These are phyloP conservation scores for Chrysodeixis includens DNA, from an alignment of 2,888 invertebrate genomes.

Conservation along the genomic window DNA sequence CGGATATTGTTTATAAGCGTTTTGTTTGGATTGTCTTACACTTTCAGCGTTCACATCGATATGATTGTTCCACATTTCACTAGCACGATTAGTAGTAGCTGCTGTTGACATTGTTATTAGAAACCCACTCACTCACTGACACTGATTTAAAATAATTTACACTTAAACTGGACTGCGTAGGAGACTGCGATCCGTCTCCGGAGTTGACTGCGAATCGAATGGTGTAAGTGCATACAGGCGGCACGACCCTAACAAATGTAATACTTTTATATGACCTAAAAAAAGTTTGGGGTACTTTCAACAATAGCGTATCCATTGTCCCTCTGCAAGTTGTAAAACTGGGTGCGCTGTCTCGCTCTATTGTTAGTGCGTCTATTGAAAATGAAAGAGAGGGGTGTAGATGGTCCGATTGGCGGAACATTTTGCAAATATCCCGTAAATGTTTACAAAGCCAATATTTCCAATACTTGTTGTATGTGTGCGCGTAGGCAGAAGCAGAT, in stretches of 20 bases:
- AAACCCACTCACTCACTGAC: conserved; percentile 61
- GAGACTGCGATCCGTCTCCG: conserved; percentile 76
- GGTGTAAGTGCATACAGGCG: conserved; percentile 82
- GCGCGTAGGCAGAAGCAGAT: conserved; percentile 65
- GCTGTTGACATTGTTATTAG: conserved; percentile 74
- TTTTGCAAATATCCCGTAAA: conserved; percentile 86
- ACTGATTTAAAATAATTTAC: conserved; percentile 64
- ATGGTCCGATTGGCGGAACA: conserved; percentile 74
- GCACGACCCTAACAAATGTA: conserved; percentile 87
- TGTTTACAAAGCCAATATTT: conserved; percentile 88
- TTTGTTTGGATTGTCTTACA: conserved; percentile 71
- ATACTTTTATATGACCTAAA: conserved; percentile 89
- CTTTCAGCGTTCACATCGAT: conserved; percentile 74
- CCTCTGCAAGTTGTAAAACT: conserved; percentile 85
- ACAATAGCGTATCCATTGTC: conserved; percentile 88
- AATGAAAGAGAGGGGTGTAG: conserved; percentile 72
- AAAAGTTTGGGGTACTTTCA: conserved; percentile 88
- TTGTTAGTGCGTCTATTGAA: conserved; percentile 53
- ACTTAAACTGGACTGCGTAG: conserved; percentile 79
- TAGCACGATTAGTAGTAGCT: conserved; percentile 78
- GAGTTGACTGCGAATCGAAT: conserved; percentile 86
- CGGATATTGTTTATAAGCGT: conserved; percentile 73
- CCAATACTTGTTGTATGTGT: conserved; percentile 79
- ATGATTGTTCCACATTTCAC: conserved; percentile 84
- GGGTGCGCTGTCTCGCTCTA: conserved; percentile 73